Conservation (phyloP, 2,797 vertebrate genomes). For the Echiichthys vipera region DNA sequence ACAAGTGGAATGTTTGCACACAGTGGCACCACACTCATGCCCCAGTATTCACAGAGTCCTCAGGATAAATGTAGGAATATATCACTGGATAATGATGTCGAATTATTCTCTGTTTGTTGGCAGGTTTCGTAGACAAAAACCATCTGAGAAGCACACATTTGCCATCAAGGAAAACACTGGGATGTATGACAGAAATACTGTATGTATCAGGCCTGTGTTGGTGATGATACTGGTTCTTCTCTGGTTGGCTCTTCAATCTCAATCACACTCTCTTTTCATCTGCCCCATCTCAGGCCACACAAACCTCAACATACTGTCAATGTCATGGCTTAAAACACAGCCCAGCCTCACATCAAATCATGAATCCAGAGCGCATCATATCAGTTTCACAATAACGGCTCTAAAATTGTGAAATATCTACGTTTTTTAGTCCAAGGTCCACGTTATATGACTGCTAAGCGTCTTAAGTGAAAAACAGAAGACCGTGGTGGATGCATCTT, state of each 20-base stretch:
- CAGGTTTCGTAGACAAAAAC: constrained; percentile 17
- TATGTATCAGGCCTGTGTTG: neutral
- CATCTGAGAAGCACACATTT: constrained; percentile 10
- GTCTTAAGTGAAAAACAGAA: too few species aligned
- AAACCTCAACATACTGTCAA: neutral
- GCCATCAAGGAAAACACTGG: constrained; percentile 3
- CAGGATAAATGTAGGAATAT: constrained; percentile 6
- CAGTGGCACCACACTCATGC: neutral
- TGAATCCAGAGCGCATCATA: too few species aligned
- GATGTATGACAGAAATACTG: neutral
- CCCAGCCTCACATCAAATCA: too few species aligned
- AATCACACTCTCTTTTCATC: neutral
- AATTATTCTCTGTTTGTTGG: constrained; percentile 2
- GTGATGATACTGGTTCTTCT: neutral
- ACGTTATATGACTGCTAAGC: too few species aligned
- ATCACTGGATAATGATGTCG: constrained; percentile 13
- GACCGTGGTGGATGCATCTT: too few species aligned
- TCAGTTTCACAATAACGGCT: too few species aligned
- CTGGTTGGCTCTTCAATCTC: constrained; percentile 1
- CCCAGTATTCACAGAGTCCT: constrained; percentile 7
- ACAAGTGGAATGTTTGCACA: constrained; percentile 53
- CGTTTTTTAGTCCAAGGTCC: too few species aligned
- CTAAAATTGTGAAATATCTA: too few species aligned
- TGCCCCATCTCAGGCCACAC: neutral
- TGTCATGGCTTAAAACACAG: neutral